Base-by-base conservation (phyloP, 2,113 vertebrate species). In the Brachyistius frenatus region DNA sequence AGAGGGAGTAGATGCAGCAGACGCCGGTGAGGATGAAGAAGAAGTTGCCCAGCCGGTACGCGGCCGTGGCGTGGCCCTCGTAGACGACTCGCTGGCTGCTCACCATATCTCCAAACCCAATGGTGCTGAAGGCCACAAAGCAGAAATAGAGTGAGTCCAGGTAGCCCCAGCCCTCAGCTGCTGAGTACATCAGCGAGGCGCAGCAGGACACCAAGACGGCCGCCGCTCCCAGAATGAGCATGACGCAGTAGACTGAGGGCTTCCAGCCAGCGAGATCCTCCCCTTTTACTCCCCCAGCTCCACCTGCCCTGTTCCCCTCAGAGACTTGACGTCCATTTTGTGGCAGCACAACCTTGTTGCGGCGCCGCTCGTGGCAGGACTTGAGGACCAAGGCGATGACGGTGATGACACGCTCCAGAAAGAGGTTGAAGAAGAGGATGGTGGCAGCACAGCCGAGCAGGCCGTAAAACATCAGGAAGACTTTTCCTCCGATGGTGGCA, bases 101-200 rank as follows among this genome's bases (percentile, higher is more conserved):
- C 74, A 99, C 98, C 82, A 99, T 96, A 86, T 99, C 98, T 39
- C 98, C 98, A 0, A 99, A 99, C 32, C 98, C 98, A 0, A 99
- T 98, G 83, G 98, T 99, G 91, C 98, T 99, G 91, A 99, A 99
- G 69, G 98, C 96, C 92, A 99, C 97, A 0, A 99, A 99, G 89
- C 98, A 99, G 90, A 98, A 99, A 91, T 99, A 99, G 54, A 99
- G 95, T 0, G 98, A 99, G 89, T 99, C 98, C 23, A 99, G 93
- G 89, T 97, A 99, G 88, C 93, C 94, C 98, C 98, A 99, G 30
- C 96, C 98, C 87, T 99, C 98, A 0, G 96, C 91, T 0, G 95
- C 93, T 0, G 96, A 94, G 90, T 97, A 99, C 96, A 99, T 97
- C 75, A 96, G 94, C 0, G 98, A 99, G 31, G 98, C 98, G 7